A percentile compares a stretch with the other conserved stretches of the same genome.
phyloP scores from a whole-genome alignment of 2,797 vertebrate genomes.

The Percopsis omiscomaycus region DNA sequence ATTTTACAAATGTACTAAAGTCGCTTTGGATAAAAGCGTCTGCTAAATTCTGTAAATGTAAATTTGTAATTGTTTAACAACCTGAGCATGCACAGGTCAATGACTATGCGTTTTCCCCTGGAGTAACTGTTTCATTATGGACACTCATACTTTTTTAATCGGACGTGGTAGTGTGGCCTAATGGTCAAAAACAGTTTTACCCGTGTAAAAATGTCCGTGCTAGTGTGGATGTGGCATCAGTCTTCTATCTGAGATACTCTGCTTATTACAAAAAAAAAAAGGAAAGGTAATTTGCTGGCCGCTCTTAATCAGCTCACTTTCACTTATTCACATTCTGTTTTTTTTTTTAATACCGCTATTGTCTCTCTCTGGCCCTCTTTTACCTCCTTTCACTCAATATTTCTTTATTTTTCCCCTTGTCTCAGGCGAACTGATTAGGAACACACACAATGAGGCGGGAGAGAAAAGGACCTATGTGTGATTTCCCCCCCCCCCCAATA shows the following conservation, averaged over 20 bases:
- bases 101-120: too few species aligned
- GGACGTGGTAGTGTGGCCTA: too few species aligned
- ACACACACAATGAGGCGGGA: conserved; percentile 31
- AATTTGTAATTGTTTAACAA: too few species aligned
- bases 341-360: background rate
- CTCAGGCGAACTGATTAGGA: conserved; percentile 41
- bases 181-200: too few species aligned
- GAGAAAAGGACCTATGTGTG: conserved; percentile 73
- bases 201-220: too few species aligned
- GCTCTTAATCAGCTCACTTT: conserved; percentile 75
- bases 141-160: too few species aligned
- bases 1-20: too few species aligned
- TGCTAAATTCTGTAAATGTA: too few species aligned
- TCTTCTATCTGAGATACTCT: conserved; percentile 49
- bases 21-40: too few species aligned
- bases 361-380: conserved; percentile 20
- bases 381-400: conserved; percentile 14
- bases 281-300: conserved; percentile 68
- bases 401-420: conserved; percentile 3
- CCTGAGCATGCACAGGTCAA: too few species aligned
- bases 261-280: conserved; percentile 72
- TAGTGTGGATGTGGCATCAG: too few species aligned
- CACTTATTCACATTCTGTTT: conserved; percentile 22
- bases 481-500: conserved; percentile 18
- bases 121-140: too few species aligned